phyloP scores from a whole-genome alignment of 2,888 invertebrate genomes.

The Spodoptera littoralis region DNA sequence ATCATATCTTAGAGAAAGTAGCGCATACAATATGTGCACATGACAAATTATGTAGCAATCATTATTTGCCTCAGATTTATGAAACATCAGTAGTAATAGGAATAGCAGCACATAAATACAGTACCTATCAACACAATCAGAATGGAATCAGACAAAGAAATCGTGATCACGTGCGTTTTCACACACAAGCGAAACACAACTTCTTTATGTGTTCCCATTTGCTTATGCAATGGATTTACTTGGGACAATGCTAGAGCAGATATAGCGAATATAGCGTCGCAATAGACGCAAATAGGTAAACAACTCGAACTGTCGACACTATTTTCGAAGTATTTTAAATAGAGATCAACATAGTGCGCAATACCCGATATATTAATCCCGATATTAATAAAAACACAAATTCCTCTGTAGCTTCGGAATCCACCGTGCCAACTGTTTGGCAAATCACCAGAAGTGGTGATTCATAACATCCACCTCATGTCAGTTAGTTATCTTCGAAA shows the following conservation, averaged over 20 bases:
- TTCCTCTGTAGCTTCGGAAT: slow-evolving; percentile 63
- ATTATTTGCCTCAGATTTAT: too few species aligned
- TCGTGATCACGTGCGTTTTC: slow-evolving; percentile 19
- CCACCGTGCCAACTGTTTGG: slow-evolving; percentile 66
- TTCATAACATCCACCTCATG: slow-evolving; percentile 58
- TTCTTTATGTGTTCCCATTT: slow-evolving; percentile 21
- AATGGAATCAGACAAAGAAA: slow-evolving; percentile 17
- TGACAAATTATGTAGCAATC: too few species aligned
- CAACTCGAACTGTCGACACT: slow-evolving; percentile 42
- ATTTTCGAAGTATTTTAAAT: slow-evolving; percentile 45
- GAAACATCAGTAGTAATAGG: too few species aligned
- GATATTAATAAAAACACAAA: slow-evolving; percentile 67
- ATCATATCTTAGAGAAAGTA: too few species aligned
- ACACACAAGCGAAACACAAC: slow-evolving; percentile 27
- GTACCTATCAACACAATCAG: slow-evolving; percentile 1
- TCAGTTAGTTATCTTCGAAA: slow-evolving; percentile 61
- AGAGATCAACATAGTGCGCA: slow-evolving; percentile 57
- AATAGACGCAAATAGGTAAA: slow-evolving; percentile 37
- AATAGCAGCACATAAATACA: background rate
- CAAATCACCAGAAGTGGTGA: slow-evolving; percentile 72
- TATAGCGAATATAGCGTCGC: slow-evolving; percentile 20
- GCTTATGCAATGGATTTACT: slow-evolving; percentile 21
- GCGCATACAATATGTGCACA: too few species aligned
- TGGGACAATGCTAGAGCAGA: slow-evolving; percentile 15
- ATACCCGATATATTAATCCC: slow-evolving; percentile 43